Percentiles rank a stretch among this genome's conserved stretches.
These are phyloP conservation scores for Pteronura brasiliensis DNA, from an alignment of 2,113 vertebrate genomes.

Conservation along the genomic window DNA sequence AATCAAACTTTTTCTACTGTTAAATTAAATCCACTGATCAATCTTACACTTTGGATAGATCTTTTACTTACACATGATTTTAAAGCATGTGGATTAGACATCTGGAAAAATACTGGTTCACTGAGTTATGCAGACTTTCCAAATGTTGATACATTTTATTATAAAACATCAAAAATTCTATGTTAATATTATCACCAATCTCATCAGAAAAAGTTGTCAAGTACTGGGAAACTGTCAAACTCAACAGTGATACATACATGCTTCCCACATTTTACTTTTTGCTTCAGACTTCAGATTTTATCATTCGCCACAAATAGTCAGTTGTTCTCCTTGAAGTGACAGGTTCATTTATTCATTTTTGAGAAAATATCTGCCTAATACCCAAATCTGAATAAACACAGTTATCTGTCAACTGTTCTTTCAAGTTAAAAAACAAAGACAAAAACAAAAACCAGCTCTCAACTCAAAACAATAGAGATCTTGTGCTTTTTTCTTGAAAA, in stretches of 20 bases:
- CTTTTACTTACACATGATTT: background rate
- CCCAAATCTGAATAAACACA: background rate
- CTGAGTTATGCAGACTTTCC: background rate
- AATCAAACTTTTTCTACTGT: background rate
- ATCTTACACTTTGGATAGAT: background rate
- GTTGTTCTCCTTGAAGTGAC: background rate
- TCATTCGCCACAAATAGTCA: background rate
- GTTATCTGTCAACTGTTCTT: background rate
- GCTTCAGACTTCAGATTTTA: conserved; percentile 18
- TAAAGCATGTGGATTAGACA: background rate
- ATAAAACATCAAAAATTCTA: background rate
- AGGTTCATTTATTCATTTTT: background rate
- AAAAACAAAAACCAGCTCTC: background rate
- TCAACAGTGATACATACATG: background rate
- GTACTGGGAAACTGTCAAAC: background rate
- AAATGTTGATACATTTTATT: background rate
- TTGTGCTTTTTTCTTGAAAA: background rate
- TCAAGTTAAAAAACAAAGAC: background rate
- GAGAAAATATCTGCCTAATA: background rate
- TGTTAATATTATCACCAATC: background rate
- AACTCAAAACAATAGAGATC: background rate
- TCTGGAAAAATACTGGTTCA: conserved; percentile 14
- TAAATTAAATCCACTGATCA: background rate
- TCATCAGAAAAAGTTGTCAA: conserved; percentile 11
- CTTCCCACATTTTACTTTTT: background rate